Percentiles rank a stretch among this genome's conserved stretches.
Conservation (phyloP, 2,888 invertebrate genomes). For the Agrilus cyanescens region DNA sequence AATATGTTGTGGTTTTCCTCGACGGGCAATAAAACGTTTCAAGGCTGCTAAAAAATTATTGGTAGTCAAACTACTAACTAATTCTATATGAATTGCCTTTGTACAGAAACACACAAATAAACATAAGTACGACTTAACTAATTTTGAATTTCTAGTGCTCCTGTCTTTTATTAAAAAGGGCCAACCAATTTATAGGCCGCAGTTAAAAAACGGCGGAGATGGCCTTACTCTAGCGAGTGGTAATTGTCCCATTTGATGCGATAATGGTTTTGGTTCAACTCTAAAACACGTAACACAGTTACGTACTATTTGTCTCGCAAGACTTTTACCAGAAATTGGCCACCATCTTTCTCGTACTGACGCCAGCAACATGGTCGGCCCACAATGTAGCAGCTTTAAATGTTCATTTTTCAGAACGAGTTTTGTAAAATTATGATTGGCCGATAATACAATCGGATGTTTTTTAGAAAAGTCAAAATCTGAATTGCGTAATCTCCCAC, state of each 20-base stretch:
- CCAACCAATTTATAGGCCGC: neutral
- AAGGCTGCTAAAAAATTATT: neutral
- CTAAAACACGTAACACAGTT: conserved; percentile 3
- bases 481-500: too few species aligned
- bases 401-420: too few species aligned
- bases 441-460: too few species aligned
- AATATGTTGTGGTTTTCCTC: neutral
- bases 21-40: neutral
- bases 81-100: conserved; percentile 1
- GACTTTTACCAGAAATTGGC: too few species aligned
- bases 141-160: neutral
- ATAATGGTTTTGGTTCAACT: neutral
- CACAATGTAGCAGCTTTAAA: too few species aligned
- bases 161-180: neutral
- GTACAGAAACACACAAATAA: conserved; percentile 1
- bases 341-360: neutral
- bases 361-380: too few species aligned
- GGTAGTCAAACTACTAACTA: neutral
- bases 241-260: conserved; percentile 1
- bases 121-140: neutral
- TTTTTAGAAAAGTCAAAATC: too few species aligned
- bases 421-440: too few species aligned
- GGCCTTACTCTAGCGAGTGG: neutral
- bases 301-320: too few species aligned
- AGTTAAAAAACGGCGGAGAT: neutral